Evolutionary conservation across 2,888 invertebrate species (phyloP).

Genomic region (Muschampia plurimacula): DNA sequence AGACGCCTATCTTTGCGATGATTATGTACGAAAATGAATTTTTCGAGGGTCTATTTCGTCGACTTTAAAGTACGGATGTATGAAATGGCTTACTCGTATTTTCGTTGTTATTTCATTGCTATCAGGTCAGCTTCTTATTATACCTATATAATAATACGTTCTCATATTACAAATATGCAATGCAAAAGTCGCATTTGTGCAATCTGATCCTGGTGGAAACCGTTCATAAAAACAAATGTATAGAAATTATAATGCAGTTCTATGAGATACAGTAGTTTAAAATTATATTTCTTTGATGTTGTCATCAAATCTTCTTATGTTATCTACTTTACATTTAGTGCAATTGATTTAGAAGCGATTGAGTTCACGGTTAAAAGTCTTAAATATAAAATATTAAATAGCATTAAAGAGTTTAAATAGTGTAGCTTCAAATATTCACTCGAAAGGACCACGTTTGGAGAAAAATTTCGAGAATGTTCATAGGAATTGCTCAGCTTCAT

Average conservation of each 20-base stretch:
- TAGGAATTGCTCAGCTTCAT: no score
- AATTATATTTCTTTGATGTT: background rate
- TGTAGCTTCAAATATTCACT: no score
- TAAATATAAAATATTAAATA: no score
- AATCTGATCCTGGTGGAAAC: conserved; percentile 37
- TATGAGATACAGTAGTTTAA: background rate
- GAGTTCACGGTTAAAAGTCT: no score
- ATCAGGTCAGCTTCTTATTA: conserved; percentile 24
- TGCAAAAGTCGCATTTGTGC: conserved; percentile 22
- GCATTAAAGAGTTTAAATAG: no score
- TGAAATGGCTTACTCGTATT: conserved; percentile 12
- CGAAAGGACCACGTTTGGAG: no score
- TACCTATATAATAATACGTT: conserved; percentile 26
- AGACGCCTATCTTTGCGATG: conserved; percentile 17
- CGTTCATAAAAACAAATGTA: conserved; percentile 14
- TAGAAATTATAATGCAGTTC: background rate
- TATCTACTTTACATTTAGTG: no score
- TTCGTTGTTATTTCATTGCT: conserved; percentile 22
- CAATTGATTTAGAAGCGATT: no score
- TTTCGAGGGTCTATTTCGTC: conserved; percentile 18
- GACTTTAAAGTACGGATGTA: conserved; percentile 3
- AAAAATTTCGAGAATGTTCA: no score
- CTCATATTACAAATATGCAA: conserved; percentile 33
- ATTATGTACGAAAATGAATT: conserved; percentile 24
- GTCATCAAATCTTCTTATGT: no score